Evolutionary conservation across 2,113 vertebrate species (phyloP), one percentile per base, ranked within the genome.

Genomic region (Malaclemys terrapin): DNA sequence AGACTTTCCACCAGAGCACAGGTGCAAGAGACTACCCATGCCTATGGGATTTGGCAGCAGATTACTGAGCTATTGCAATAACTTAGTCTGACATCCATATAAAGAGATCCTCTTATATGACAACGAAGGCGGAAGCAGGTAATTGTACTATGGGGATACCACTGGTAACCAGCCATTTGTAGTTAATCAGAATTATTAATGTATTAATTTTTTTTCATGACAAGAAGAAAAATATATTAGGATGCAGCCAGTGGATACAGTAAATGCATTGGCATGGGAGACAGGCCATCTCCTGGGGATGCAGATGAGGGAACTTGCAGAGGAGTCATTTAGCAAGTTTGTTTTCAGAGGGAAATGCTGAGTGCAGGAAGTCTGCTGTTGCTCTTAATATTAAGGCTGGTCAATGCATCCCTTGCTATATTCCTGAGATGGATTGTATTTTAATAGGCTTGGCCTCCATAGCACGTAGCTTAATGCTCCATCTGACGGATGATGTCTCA

Each of bases 171-270:
- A 92, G 72, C 49, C 92, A 95, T 97, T 98, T 95, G 78, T 80
- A 95, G 79, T 87, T 96, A 95, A 97, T 96, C 90, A 89, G 94
- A 97, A 97, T 98, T 97, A 97, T 95, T 96, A 3, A 47, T 96
- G 90, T 96, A 80, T 97, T 97, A 98, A 97, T 97, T 87, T 96
- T 96, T 92, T 96, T 96, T 94, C 85, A 72, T 90, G 91, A 95
- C 91, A 97, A 92, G 80, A 96, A 95, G 88, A 94, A 96, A 97
- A 97, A 95, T 59, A 86, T 84, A 87, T 90, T 95, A 85, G 75
- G 82, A 82, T 89, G 56, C 35, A 90, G 59, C 1, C 3, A 89
- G 85, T 79, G 96, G 75, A 95, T 86, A 69, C 19, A 95, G 79
- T 59, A 97, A 98, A 96, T 84, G 91, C 80, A 91, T 69, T 93